Percentiles rank a stretch among this genome's conserved stretches.
phyloP scores from a whole-genome alignment of 1,140 invertebrate species.

The Scylla paramamosain region DNA sequence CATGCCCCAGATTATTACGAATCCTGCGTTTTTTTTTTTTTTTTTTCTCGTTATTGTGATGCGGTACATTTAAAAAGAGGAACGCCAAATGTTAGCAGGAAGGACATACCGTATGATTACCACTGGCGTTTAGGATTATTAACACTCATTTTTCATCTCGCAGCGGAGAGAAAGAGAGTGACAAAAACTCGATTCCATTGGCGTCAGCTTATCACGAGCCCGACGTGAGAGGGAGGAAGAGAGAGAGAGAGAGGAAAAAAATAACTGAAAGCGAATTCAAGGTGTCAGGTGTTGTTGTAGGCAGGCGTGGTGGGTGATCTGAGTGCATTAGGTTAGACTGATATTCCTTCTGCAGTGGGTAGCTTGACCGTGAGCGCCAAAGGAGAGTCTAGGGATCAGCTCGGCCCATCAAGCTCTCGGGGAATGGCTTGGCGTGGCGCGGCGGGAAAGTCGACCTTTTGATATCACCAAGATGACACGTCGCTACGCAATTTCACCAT shows the following conservation, averaged over 20 bases:
- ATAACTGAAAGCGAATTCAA: too few relatives aligned
- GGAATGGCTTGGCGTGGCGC: not conserved
- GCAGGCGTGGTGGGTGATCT: too few relatives aligned
- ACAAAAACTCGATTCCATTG: too few relatives aligned
- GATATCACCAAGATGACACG: slow-evolving; percentile 11
- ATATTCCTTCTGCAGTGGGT: not conserved
- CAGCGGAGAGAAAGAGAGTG: too few relatives aligned
- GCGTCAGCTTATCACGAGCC: too few relatives aligned
- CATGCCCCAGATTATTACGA: not conserved
- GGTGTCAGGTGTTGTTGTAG: too few relatives aligned
- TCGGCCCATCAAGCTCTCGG: not conserved
- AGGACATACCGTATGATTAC: not conserved
- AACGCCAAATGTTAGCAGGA: not conserved
- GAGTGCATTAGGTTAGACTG: not conserved
- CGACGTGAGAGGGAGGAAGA: too few relatives aligned
- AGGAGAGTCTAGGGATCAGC: not conserved
- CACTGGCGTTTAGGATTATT: not conserved
- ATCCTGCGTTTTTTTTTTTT: not conserved
- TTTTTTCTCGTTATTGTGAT: slow-evolving; percentile 2
- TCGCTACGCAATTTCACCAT: slow-evolving; percentile 21
- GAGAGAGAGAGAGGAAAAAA: too few relatives aligned
- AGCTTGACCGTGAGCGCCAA: not conserved
- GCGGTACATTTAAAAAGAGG: not conserved
- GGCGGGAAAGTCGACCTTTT: slow-evolving; percentile 1
- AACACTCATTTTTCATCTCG: not conserved